Percentiles rank a stretch among this genome's conserved stretches.
These are phyloP conservation scores for Aegypius monachus DNA, from an alignment of 2,113 vertebrate genomes.

Conservation along the genomic window DNA sequence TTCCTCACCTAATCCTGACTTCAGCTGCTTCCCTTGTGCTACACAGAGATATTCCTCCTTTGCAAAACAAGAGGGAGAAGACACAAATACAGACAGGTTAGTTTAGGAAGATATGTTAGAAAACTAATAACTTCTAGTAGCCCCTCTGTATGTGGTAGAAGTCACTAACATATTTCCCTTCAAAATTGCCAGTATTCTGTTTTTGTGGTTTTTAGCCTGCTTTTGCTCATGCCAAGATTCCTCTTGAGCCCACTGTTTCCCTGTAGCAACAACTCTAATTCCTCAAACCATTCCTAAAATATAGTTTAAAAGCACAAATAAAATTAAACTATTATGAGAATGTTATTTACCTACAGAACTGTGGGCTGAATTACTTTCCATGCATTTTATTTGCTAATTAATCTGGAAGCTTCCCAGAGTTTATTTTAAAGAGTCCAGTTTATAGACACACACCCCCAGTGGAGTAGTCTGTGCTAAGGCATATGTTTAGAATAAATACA, in stretches of 20 bases:
- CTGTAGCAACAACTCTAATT: neutral
- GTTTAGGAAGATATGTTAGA: neutral
- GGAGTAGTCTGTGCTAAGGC: neutral
- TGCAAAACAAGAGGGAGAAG: neutral
- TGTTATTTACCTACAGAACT: neutral
- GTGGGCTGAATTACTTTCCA: neutral
- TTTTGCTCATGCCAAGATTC: neutral
- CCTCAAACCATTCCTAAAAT: neutral
- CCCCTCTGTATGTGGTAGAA: neutral
- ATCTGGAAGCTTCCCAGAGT: neutral
- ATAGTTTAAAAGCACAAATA: neutral
- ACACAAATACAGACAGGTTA: neutral
- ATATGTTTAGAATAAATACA: neutral
- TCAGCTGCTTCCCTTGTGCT: neutral
- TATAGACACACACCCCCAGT: neutral
- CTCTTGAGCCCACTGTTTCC: neutral
- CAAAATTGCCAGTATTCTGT: neutral
- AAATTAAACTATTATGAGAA: neutral
- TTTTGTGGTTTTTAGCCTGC: neutral
- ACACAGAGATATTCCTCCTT: neutral
- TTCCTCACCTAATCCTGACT: neutral
- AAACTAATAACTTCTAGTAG: neutral
- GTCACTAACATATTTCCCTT: neutral
- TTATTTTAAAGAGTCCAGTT: constrained; percentile 17
- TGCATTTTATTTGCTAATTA: constrained; percentile 46